Percentiles rank a stretch among this genome's conserved stretches.
Conservation (phyloP, 2,888 invertebrate genomes). For the Microctonus brassicae region DNA sequence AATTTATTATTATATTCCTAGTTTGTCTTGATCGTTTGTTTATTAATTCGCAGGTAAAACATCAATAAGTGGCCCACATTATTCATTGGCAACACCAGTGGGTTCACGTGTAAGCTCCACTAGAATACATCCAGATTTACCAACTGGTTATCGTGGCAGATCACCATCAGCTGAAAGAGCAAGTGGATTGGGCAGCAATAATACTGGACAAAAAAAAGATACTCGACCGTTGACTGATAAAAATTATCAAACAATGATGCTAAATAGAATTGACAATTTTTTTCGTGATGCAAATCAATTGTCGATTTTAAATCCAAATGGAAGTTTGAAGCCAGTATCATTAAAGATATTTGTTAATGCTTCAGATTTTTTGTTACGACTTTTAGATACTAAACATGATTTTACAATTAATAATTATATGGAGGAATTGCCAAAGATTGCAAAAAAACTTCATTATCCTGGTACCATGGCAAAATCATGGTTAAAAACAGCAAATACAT, state of each 20-base stretch:
- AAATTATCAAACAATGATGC: conserved; percentile 58
- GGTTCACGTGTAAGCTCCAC: conserved; percentile 27
- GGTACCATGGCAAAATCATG: conserved; percentile 73
- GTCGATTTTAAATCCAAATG: conserved; percentile 55
- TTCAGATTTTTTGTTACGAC: conserved; percentile 53
- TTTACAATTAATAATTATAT: conserved; percentile 59
- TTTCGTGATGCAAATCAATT: conserved; percentile 50
- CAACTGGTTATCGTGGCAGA: conserved; percentile 46
- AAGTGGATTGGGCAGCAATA: conserved; percentile 48
- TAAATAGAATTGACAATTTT: conserved; percentile 58
- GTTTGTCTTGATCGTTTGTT: not conserved
- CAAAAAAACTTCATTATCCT: conserved; percentile 73
- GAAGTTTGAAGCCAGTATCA: conserved; percentile 61
- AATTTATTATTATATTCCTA: not conserved
- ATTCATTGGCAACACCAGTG: conserved; percentile 37
- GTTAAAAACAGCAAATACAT: conserved; percentile 74
- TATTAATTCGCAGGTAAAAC: conserved; percentile 39
- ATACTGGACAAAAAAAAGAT: conserved; percentile 57
- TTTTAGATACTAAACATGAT: conserved; percentile 53
- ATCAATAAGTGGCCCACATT: conserved; percentile 4
- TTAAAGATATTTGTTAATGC: conserved; percentile 62
- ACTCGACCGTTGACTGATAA: conserved; percentile 60
- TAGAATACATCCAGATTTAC: conserved; percentile 22
- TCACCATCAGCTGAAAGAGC: conserved; percentile 61
- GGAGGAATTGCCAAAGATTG: conserved; percentile 71